A percentile compares a stretch with the other conserved stretches of the same genome.
Evolutionary conservation across 1,140 invertebrate species (phyloP).

Genomic region (Globodera rostochiensis): DNA sequence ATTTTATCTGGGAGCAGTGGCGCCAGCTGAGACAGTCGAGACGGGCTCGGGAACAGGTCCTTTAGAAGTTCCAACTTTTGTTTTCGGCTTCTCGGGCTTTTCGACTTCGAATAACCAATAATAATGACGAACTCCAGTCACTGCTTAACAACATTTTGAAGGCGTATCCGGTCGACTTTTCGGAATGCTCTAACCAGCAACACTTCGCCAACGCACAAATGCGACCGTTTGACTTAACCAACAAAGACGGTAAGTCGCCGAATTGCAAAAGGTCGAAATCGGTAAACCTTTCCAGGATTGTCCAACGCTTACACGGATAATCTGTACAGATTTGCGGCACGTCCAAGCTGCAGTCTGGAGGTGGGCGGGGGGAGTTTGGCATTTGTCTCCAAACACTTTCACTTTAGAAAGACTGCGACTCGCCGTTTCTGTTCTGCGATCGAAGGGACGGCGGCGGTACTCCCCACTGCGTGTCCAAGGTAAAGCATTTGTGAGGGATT

Average conservation of each 20-base stretch:
- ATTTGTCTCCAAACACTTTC: constrained; percentile 70
- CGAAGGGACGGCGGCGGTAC: constrained; percentile 27
- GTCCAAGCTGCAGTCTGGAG: constrained; percentile 69
- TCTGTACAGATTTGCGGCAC: constrained; percentile 54
- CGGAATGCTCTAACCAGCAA: constrained; percentile 57
- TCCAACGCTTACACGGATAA: constrained; percentile 65
- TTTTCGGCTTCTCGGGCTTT: neutral
- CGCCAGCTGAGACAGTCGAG: constrained; percentile 54
- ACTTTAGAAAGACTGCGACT: constrained; percentile 75
- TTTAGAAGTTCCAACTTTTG: neutral
- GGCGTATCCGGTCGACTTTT: constrained; percentile 21
- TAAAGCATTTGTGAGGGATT: neutral
- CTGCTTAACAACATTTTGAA: neutral
- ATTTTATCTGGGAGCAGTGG: constrained; percentile 65
- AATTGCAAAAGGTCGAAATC: constrained; percentile 10
- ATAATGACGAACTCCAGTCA: neutral
- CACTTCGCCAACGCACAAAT: constrained; percentile 62
- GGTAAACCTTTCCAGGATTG: constrained; percentile 46
- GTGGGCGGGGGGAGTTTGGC: neutral
- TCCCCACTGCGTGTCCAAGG: constrained; percentile 61
- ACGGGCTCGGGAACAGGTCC: constrained; percentile 48
- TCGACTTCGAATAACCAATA: neutral
- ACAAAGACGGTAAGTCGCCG: constrained; percentile 48
- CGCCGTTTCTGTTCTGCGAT: constrained; percentile 51
- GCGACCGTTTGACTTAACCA: constrained; percentile 58